Conservation (phyloP, 2,113 vertebrate species). For the Paedocypris sp. region DNA sequence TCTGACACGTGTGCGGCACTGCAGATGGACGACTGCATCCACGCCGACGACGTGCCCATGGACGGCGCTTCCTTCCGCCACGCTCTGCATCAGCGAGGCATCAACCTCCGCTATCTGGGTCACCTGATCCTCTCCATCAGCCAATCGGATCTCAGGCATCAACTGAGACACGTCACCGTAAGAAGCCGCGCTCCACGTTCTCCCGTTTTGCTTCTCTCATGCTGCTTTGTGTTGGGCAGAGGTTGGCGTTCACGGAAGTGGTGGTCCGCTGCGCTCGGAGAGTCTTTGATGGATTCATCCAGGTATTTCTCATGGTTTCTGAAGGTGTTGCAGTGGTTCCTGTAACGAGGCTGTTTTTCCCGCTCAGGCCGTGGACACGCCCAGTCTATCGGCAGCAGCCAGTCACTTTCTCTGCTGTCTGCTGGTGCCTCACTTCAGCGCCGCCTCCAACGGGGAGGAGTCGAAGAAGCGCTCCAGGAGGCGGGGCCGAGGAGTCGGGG, state of each 20-base stretch:
- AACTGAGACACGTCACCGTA: conserved; percentile 63
- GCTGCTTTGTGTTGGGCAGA: too few species aligned
- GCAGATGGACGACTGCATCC: conserved; percentile 57
- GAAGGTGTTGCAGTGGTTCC: too few species aligned
- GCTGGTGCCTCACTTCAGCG: conserved; percentile 58
- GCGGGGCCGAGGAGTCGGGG: conserved; percentile 50
- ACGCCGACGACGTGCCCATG: conserved; percentile 52
- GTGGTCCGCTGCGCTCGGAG: conserved; percentile 58
- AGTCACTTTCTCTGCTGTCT: conserved; percentile 72
- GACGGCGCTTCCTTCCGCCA: conserved; percentile 62
- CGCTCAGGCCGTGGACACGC: conserved; percentile 58
- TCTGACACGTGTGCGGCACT: not conserved
- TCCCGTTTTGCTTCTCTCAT: too few species aligned
- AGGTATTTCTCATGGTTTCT: conserved; percentile 48
- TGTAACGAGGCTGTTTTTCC: conserved; percentile 19
- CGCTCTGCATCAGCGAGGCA: conserved; percentile 59
- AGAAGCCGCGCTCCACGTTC: too few species aligned
- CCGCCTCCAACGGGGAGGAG: conserved; percentile 53
- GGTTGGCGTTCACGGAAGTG: conserved; percentile 52
- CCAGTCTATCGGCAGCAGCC: conserved; percentile 59
- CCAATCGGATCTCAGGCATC: conserved; percentile 52
- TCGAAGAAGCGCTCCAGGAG: conserved; percentile 61
- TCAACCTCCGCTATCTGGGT: conserved; percentile 70
- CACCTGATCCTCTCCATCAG: conserved; percentile 50
- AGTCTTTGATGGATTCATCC: conserved; percentile 62